phyloP scores from a whole-genome alignment of 2,113 vertebrate species.

The Piprites chloris region DNA sequence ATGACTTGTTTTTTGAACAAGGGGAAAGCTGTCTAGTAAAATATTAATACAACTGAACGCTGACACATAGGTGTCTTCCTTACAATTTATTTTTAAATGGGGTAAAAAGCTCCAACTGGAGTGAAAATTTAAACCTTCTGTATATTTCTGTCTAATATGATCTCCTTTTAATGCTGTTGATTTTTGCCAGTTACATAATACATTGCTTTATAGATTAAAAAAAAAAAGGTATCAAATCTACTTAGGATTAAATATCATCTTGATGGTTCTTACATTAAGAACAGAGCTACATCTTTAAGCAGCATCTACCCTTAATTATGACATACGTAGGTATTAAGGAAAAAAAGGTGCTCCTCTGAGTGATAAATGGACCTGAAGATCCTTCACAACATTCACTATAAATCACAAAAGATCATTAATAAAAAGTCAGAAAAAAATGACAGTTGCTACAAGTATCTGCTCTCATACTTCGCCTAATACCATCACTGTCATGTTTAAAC shows the following conservation, averaged over 20 bases:
- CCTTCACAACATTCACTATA: constrained; percentile 64
- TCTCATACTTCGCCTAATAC: constrained; percentile 62
- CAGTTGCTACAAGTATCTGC: constrained; percentile 60
- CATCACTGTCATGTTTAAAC: constrained; percentile 70
- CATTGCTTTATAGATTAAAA: constrained; percentile 27
- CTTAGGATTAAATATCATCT: constrained; percentile 60
- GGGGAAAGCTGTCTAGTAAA: background rate
- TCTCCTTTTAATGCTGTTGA: constrained; percentile 15
- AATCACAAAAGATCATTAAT: constrained; percentile 73
- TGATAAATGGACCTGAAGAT: constrained; percentile 69
- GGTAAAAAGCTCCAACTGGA: background rate
- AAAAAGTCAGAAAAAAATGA: constrained; percentile 66
- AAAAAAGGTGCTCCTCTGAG: constrained; percentile 51
- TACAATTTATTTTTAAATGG: constrained; percentile 30
- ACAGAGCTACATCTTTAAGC: constrained; percentile 34
- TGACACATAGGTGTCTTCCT: constrained; percentile 12
- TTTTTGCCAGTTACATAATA: constrained; percentile 54
- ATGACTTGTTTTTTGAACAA: constrained; percentile 28
- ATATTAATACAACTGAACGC: constrained; percentile 17
- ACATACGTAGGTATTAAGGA: constrained; percentile 34
- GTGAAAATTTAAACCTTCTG: background rate
- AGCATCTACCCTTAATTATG: constrained; percentile 57
- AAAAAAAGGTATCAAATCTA: constrained; percentile 33
- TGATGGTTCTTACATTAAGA: constrained; percentile 50
- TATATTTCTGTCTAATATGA: constrained; percentile 8